Evolutionary conservation across 2,797 vertebrate genomes (phyloP).

Genomic region (Tapirus indicus): DNA sequence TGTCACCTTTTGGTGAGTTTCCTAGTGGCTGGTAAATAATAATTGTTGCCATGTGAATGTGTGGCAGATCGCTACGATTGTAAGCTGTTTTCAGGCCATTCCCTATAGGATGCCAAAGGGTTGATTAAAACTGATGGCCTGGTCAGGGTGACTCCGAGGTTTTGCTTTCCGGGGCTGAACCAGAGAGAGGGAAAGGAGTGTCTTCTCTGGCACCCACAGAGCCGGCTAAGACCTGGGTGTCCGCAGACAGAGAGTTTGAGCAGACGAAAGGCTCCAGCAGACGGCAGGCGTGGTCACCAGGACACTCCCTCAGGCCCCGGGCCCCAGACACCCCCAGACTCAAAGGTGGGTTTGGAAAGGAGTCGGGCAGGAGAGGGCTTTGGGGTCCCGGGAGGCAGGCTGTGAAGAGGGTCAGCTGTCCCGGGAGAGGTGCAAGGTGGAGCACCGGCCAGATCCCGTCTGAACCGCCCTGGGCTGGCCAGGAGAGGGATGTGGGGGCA

Average conservation of each 20-base stretch:
- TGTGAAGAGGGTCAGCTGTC: accelerated
- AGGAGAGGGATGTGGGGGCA: background rate
- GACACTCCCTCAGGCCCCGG: background rate
- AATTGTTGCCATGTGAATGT: background rate
- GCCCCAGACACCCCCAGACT: background rate
- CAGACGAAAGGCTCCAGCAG: background rate
- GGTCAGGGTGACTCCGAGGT: background rate
- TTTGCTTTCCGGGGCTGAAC: background rate
- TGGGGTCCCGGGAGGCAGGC: background rate
- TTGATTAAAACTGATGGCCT: background rate
- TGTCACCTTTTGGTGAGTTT: background rate
- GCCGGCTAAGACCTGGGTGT: background rate
- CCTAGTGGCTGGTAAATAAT: background rate
- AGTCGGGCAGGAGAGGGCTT: background rate
- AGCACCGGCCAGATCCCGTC: background rate
- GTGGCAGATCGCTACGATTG: background rate
- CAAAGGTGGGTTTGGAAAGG: background rate
- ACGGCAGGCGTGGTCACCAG: background rate
- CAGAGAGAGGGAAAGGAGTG: background rate
- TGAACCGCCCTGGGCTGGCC: background rate
- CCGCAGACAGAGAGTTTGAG: background rate
- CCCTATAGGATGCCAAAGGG: background rate
- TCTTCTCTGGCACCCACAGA: background rate
- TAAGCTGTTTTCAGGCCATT: background rate
- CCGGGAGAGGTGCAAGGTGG: background rate